These are phyloP conservation scores for Cacoxenus indagator DNA, from an alignment of 2,888 invertebrate species.

Conservation along the genomic window DNA sequence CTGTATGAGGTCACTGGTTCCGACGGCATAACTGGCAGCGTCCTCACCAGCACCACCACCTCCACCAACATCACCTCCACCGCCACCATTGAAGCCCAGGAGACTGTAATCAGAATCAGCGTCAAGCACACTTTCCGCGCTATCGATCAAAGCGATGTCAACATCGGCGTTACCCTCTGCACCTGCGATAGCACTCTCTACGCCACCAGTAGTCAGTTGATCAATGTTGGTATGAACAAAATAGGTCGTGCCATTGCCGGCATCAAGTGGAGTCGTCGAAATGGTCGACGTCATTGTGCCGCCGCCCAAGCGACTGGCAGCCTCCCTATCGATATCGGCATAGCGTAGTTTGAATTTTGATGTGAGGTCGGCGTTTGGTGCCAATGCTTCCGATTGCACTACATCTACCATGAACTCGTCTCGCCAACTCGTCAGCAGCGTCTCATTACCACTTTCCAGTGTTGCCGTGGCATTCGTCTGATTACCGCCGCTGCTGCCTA, in stretches of 20 bases:
- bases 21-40: conserved; percentile 39
- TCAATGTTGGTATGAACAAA: not conserved
- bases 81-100: conserved; percentile 50
- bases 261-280: conserved; percentile 8
- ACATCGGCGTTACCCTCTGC: conserved; percentile 39
- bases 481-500: not conserved
- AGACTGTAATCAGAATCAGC: conserved; percentile 61
- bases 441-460: too few species aligned
- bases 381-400: too few species aligned
- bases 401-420: too few species aligned
- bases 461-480: not conserved
- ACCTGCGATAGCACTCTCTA: not conserved
- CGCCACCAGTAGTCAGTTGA: conserved; percentile 36
- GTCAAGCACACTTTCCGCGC: conserved; percentile 62
- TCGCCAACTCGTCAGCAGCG: too few species aligned
- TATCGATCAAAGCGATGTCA: conserved; percentile 66
- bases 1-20: conserved; percentile 28
- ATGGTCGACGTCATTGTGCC: conserved; percentile 24
- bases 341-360: too few species aligned
- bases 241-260: conserved; percentile 9
- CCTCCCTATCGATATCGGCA: not conserved
- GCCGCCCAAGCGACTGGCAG: not conserved
- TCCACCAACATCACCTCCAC: conserved; percentile 32
- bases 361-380: conserved; percentile 14
- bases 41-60: conserved; percentile 15